These are phyloP conservation scores for Cephus cinctus DNA, from an alignment of 1,140 invertebrate genomes.

Conservation along the genomic window DNA sequence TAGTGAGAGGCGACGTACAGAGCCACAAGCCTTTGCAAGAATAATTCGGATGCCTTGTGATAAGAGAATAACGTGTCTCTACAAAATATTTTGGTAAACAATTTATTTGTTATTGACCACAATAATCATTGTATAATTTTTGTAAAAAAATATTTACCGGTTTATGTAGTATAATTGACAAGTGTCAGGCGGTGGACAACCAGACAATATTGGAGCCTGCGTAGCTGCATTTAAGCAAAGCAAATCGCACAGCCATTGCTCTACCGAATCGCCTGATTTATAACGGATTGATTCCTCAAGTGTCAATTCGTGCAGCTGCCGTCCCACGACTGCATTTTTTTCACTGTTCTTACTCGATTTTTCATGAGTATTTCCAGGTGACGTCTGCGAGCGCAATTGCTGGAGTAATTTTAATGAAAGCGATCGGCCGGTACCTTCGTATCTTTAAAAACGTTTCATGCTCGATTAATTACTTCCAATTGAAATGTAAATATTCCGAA, in stretches of 20 bases:
- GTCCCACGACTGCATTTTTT: constrained; percentile 47
- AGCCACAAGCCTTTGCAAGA: constrained; percentile 88
- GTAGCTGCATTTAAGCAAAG: constrained; percentile 87
- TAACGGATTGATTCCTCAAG: constrained; percentile 97
- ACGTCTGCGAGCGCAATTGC: constrained; percentile 74
- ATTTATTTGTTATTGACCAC: constrained; percentile 11
- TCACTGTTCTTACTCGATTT: constrained; percentile 51
- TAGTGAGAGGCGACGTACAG: constrained; percentile 98
- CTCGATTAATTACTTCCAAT: background rate
- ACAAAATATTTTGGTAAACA: no score
- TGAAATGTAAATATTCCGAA: background rate
- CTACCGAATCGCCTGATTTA: constrained; percentile 81
- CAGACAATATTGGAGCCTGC: constrained; percentile 64
- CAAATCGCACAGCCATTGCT: constrained; percentile 89
- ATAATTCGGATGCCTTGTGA: constrained; percentile 92
- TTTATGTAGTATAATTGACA: constrained; percentile 93
- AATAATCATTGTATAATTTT: constrained; percentile 14
- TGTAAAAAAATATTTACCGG: constrained; percentile 6
- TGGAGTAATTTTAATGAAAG: constrained; percentile 94
- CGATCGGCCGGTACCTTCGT: constrained; percentile 97
- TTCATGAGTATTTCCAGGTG: constrained; percentile 44
- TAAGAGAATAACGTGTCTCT: constrained; percentile 97
- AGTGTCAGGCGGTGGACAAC: constrained; percentile 81
- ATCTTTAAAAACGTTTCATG: constrained; percentile 54
- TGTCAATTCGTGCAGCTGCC: constrained; percentile 61